These are phyloP conservation scores for Aratinga solstitialis DNA, from an alignment of 2,797 vertebrate species.

Conservation along the genomic window DNA sequence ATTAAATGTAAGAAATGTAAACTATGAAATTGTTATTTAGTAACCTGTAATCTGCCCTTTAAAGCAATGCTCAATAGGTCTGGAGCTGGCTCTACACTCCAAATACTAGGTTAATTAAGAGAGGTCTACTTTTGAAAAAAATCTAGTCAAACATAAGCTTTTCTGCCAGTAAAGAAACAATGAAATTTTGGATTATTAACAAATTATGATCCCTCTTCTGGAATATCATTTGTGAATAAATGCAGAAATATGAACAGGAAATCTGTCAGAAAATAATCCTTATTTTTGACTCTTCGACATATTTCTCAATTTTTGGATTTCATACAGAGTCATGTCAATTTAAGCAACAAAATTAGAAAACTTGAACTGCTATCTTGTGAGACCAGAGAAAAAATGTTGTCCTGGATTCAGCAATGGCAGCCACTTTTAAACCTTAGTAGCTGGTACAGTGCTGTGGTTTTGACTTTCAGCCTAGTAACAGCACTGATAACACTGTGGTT, in stretches of 20 bases:
- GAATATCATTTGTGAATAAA: not conserved
- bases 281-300: not conserved
- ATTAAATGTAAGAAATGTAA: not conserved
- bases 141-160: not conserved
- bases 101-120: not conserved
- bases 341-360: not conserved
- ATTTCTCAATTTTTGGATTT: not conserved
- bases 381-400: not conserved
- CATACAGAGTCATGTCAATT: not conserved
- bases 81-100: not conserved
- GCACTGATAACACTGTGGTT: no score
- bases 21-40: not conserved
- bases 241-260: not conserved
- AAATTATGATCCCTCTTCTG: not conserved
- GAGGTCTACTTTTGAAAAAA: not conserved
- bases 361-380: not conserved
- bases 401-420: no score
- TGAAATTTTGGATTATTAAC: not conserved
- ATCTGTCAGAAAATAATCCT: not conserved
- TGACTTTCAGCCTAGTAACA: no score
- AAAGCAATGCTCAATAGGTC: not conserved
- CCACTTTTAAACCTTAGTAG: no score
- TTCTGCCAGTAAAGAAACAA: not conserved
- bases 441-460: no score
- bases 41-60: not conserved